Evolutionary conservation across 2,797 vertebrate genomes (phyloP).

Genomic region (Enteromius fasciolatus): DNA sequence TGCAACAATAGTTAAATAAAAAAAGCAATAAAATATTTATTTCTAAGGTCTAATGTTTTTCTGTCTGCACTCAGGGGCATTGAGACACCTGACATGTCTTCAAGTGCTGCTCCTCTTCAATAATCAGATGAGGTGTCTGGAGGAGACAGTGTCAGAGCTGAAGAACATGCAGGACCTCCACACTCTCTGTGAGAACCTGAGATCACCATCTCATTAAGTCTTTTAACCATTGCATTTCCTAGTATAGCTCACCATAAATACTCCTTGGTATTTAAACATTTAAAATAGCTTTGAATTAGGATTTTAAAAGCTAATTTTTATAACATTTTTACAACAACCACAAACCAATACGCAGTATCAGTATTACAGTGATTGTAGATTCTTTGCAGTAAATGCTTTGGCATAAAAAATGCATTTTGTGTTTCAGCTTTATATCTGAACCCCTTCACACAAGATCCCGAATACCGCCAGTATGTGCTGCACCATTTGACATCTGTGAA

Average conservation of each 20-base stretch:
- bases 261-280: background rate
- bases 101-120: constrained; percentile 79
- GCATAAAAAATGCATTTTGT: background rate
- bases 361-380: background rate
- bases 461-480: constrained; percentile 76
- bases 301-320: background rate
- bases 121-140: constrained; percentile 77
- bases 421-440: constrained; percentile 82
- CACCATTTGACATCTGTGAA: constrained; percentile 75
- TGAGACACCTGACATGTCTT: constrained; percentile 72
- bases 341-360: background rate
- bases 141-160: constrained; percentile 76
- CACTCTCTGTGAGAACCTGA: constrained; percentile 73
- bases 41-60: background rate
- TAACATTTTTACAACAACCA: background rate
- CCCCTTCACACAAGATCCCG: constrained; percentile 75
- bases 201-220: background rate
- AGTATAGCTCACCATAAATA: background rate
- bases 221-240: background rate
- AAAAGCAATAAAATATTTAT: no score
- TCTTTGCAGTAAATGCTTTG: no score
- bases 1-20: no score
- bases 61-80: constrained; percentile 64
- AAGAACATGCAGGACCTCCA: constrained; percentile 76
- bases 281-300: background rate